These are phyloP conservation scores for Lepus europaeus DNA, from an alignment of 2,113 vertebrate species.

Conservation along the genomic window DNA sequence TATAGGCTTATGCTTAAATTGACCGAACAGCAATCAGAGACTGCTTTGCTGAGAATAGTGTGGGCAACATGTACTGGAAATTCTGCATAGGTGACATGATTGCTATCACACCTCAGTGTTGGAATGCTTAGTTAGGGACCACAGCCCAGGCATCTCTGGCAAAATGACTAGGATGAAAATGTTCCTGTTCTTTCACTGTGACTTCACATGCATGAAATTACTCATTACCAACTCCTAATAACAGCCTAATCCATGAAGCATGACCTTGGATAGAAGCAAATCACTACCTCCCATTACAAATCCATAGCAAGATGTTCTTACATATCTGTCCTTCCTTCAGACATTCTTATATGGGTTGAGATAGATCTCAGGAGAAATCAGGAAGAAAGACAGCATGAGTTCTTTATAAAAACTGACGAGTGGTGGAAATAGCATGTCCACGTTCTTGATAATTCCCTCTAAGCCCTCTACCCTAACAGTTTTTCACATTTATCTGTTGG, in stretches of 20 bases:
- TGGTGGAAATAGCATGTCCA: not conserved
- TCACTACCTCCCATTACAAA: not conserved
- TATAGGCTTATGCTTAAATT: constrained; percentile 15
- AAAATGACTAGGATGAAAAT: not conserved
- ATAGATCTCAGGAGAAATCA: not conserved
- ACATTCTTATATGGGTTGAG: not conserved
- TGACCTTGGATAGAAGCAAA: not conserved
- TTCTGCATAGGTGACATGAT: not conserved
- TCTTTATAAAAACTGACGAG: not conserved
- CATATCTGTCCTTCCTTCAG: not conserved
- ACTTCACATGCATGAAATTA: not conserved
- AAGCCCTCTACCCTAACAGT: not conserved
- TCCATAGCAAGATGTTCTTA: not conserved
- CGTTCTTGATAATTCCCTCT: constrained; percentile 23
- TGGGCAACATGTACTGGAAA: not conserved
- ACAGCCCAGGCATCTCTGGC: not conserved
- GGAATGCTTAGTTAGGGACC: not conserved
- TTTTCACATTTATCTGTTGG: not conserved
- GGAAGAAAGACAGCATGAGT: not conserved
- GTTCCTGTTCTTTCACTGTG: not conserved
- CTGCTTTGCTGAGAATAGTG: not conserved
- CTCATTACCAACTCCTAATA: not conserved
- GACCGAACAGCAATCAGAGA: not conserved
- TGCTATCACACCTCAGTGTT: not conserved
- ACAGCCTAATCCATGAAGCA: not conserved